Conservation (phyloP, 2,888 invertebrate genomes). For the Stenolophus ochropezus region DNA sequence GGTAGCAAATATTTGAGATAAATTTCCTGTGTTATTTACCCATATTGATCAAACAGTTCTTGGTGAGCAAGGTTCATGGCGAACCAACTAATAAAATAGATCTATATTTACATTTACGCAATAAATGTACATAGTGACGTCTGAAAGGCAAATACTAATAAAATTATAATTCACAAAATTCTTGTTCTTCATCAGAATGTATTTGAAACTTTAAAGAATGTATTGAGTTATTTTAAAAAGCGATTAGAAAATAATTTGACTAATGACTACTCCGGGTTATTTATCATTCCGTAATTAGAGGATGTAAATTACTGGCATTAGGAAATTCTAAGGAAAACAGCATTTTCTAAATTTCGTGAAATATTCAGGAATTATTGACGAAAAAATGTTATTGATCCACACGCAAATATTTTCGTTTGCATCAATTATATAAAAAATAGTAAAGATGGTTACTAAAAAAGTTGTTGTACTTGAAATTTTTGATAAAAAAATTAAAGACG, state of each 20-base stretch:
- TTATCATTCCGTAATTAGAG: constrained; percentile 4
- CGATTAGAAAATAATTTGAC: not conserved
- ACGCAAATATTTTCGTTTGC: not conserved
- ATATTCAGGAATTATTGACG: constrained; percentile 2
- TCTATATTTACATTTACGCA: constrained; percentile 36
- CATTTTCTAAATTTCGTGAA: not conserved
- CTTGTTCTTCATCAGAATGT: not conserved
- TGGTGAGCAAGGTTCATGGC: constrained; percentile 30
- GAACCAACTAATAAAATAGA: constrained; percentile 13
- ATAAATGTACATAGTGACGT: constrained; percentile 20
- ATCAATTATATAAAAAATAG: no score
- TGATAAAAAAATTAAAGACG: no score
- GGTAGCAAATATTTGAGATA: not conserved
- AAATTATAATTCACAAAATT: not conserved
- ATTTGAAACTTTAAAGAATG: not conserved
- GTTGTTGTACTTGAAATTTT: no score
- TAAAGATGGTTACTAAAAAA: no score
- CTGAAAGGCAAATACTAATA: not conserved
- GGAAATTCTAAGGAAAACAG: not conserved
- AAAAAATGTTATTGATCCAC: not conserved
- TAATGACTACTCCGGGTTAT: constrained; percentile 6
- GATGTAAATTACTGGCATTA: not conserved
- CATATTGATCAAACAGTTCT: constrained; percentile 13
- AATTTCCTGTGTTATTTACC: not conserved
- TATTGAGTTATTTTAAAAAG: not conserved